Conservation (phyloP, 2,888 invertebrate genomes). For the Xanthorhoe spadicearia region DNA sequence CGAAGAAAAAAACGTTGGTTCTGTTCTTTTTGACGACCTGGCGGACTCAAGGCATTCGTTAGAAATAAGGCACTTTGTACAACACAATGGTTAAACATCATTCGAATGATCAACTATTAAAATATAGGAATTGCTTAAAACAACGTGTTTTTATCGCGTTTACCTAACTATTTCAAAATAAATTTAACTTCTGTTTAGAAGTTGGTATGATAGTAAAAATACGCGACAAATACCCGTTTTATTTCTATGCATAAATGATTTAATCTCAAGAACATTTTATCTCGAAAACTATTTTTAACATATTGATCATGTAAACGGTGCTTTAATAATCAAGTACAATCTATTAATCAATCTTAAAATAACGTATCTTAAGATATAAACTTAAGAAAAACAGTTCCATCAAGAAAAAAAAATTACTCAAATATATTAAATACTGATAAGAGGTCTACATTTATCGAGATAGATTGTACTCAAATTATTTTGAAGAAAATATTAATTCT, state of each 20-base stretch:
- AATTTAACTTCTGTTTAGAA: too few species aligned
- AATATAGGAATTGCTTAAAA: background rate
- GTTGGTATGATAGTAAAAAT: background rate
- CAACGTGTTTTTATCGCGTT: background rate
- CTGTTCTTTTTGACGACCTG: constrained; percentile 81
- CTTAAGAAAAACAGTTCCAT: background rate
- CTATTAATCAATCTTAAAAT: background rate
- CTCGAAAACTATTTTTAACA: background rate
- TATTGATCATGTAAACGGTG: background rate
- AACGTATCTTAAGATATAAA: background rate
- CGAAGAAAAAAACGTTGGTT: constrained; percentile 69
- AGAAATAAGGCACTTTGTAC: constrained; percentile 44
- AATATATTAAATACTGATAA: background rate
- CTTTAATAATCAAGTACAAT: background rate
- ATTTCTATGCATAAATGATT: too few species aligned
- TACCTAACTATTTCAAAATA: background rate
- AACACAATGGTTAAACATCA: constrained; percentile 21
- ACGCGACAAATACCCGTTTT: background rate
- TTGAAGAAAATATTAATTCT: background rate
- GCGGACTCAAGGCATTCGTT: constrained; percentile 65
- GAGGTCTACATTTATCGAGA: background rate
- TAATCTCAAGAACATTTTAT: too few species aligned
- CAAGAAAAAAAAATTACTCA: background rate
- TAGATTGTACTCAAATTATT: background rate
- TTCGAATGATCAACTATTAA: constrained; percentile 6